phyloP scores from a whole-genome alignment of 37 sponge, comb jelly and placozoan genomes.

The Mnemiopsis leidyi region DNA sequence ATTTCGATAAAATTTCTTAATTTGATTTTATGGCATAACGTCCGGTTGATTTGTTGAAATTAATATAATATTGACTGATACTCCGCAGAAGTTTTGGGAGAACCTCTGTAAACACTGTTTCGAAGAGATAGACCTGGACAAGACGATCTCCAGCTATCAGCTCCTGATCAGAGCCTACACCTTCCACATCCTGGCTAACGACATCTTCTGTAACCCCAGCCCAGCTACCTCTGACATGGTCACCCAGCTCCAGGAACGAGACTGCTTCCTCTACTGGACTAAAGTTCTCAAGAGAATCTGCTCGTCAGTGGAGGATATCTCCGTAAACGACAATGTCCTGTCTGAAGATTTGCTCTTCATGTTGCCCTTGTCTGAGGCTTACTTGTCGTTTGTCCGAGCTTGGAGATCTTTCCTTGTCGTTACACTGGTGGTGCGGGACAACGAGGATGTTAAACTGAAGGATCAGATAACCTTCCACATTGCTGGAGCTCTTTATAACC shows the following conservation, averaged over 20 bases:
- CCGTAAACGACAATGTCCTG: background rate
- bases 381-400: slow-evolving; percentile 38
- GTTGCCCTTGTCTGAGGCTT: slow-evolving; percentile 40
- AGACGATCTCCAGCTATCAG: slow-evolving; percentile 49
- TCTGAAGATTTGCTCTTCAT: slow-evolving; percentile 21
- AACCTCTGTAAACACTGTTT: slow-evolving; percentile 6
- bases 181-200: slow-evolving; percentile 58
- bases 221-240: slow-evolving; percentile 7
- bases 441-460: slow-evolving; percentile 42
- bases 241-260: slow-evolving; percentile 51
- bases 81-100: slow-evolving; percentile 56
- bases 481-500: slow-evolving; percentile 60
- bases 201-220: slow-evolving; percentile 22
- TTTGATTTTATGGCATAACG: no score
- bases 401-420: slow-evolving; percentile 48
- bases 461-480: slow-evolving; percentile 62
- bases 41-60: no score
- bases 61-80: no score
- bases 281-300: slow-evolving; percentile 48
- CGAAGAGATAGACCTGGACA: slow-evolving; percentile 63
- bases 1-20: no score
- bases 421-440: slow-evolving; percentile 46
- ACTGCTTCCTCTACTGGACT: slow-evolving; percentile 65
- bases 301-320: slow-evolving; percentile 41
- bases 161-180: slow-evolving; percentile 57